These are phyloP conservation scores for Lycopodina hypogea DNA, from an alignment of 37 sponge, comb jelly and placozoan genomes.

Conservation along the genomic window DNA sequence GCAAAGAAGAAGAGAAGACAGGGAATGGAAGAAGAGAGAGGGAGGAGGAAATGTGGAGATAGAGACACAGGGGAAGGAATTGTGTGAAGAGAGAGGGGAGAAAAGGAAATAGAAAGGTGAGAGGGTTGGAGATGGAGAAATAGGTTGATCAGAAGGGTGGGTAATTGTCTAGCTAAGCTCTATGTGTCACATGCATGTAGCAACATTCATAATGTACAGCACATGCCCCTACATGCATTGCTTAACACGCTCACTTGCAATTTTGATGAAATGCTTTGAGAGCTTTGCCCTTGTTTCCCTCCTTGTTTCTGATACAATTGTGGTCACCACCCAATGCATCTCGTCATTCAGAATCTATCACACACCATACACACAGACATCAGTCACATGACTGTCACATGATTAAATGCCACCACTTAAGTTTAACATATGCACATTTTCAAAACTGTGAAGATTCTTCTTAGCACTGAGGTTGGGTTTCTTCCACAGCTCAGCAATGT, in stretches of 20 bases:
- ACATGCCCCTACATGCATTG: too few relatives aligned
- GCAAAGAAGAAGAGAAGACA: not conserved
- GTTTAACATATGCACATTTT: constrained; percentile 28
- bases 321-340: constrained; percentile 81
- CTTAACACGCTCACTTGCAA: constrained; percentile 74
- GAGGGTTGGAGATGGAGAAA: too few relatives aligned
- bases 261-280: constrained; percentile 71
- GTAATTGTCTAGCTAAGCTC: too few relatives aligned
- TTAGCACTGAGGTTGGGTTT: constrained; percentile 34
- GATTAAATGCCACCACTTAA: not conserved
- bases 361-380: not conserved
- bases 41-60: too few relatives aligned
- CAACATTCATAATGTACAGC: too few relatives aligned
- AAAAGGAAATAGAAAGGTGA: not conserved
- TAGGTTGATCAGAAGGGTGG: too few relatives aligned
- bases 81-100: not conserved
- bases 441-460: constrained; percentile 48
- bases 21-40: too few relatives aligned
- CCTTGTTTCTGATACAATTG: constrained; percentile 61
- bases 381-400: not conserved
- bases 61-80: not conserved
- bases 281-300: constrained; percentile 59
- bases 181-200: too few relatives aligned
- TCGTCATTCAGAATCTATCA: constrained; percentile 74
- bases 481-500: constrained; percentile 73